Evolutionary conservation across 2,888 invertebrate species (phyloP), one percentile per base, ranked within the genome.

Genomic region (Hyppa rectilinea): DNA sequence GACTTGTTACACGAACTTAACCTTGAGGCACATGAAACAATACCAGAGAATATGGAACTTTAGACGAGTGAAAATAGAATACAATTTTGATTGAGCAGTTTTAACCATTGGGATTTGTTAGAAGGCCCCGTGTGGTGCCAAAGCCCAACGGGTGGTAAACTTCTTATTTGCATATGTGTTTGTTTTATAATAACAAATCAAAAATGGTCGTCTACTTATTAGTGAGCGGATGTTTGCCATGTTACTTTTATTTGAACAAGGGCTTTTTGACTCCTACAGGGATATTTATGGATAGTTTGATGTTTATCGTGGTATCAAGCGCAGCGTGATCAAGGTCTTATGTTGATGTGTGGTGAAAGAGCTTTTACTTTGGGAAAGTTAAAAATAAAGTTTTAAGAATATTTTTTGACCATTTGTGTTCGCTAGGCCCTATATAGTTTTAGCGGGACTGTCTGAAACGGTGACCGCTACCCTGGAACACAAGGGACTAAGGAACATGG

Each of bases 101-200:
- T 67, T 12, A 52, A 60, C 5, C 36, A 72, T 52, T 63, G 49
- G 62, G 72, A 66, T 63, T 65, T 78, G 81, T 82, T 85, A 87
- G 84, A 84, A 84, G 85, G 81, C 89, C 78, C 89, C 79, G 91
- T 87, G 84, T 87, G 92, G 91, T 93, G 94, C 92, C 91, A 91
- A 89, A 90, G 84, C 91, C 61, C 94, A 78, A 86, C 93, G 92
- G 92, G 94, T 89, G 92, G 93, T 91, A 87, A 71, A 89, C 87
- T 90, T 87, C 89, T 89, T 93, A 92, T 94, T 95, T 94, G 93
- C 92, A 94, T 93, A 91, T 87, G 88, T 89, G 90, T 94, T 93
- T 92, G 92, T 92, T 92, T 92, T 92, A 88, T 91, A 87, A 87
- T 87, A 88, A 91, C 89, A 91, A 93, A 92, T 93, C 92, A 90